Evolutionary conservation across 2,113 vertebrate species (phyloP), one percentile per base, ranked within the genome.

Genomic region (Hyla sarda): DNA sequence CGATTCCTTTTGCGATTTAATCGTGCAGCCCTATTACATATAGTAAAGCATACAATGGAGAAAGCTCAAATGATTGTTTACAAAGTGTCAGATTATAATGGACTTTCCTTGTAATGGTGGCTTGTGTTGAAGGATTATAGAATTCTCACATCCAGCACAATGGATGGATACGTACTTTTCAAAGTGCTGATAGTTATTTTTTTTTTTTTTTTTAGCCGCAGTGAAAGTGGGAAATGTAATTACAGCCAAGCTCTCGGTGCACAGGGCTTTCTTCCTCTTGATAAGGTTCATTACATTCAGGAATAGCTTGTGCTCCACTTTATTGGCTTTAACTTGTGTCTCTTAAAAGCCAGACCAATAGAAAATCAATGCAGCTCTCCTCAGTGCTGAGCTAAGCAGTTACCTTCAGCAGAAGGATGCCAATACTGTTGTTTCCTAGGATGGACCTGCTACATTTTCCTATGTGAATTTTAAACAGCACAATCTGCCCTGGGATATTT

Each of bases 371-470:
- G 83, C 25, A 5, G 30, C 65, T 85, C 28, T 19, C 28, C 67
- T 90, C 88, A 48, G 71, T 91, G 89, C 78, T 90, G 21, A 82
- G 89, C 83, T 74, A 48, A 87, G 84, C 89, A 90, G 76, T 87
- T 89, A 80, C 67, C 65, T 76, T 28, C 45, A 87, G 77, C 85
- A 47, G 34, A n/a, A 12, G 0, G 17, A 34, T 85, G 62, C 23
- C 28, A 56, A 14, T 25, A 89, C 92, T 90, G 89, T 87, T 88
- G 92, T 92, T 75, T 16, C 75, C 65, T 83, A 1, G 65, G 60
- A 79, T 82, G 16, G 86, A 52, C 86, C 71, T 77, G 56, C 75
- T 19, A 10, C 58, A 0, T 85, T 93, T 91, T 88, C 87, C 89
- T 91, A 25, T 73, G 1, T 54, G 76, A 85, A 83, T 88, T 87